Percentiles rank a stretch among this genome's conserved stretches.
Evolutionary conservation across 2,113 vertebrate genomes (phyloP).

Genomic region (Cyprinus carpio): DNA sequence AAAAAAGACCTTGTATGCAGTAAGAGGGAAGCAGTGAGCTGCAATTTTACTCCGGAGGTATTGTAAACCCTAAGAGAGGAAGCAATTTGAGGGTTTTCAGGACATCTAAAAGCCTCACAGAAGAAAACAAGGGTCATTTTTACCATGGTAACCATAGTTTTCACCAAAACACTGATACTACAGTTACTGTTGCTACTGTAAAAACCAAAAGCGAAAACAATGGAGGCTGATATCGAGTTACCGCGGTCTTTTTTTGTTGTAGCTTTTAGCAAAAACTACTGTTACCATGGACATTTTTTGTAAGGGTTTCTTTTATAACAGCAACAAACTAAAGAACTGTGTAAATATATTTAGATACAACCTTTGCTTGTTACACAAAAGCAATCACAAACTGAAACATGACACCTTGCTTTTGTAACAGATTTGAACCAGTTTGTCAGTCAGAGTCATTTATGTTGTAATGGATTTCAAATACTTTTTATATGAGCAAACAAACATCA

Average conservation of each 20-base stretch:
- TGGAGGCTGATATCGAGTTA: neutral
- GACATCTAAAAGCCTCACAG: neutral
- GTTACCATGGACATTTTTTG: neutral
- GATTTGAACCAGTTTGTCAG: neutral
- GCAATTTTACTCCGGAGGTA: slow-evolving; percentile 3
- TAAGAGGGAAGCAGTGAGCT: slow-evolving; percentile 33
- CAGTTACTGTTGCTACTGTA: neutral
- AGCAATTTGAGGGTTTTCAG: slow-evolving; percentile 25
- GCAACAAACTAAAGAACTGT: neutral
- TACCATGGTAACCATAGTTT: slow-evolving; percentile 1
- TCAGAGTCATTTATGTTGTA: neutral
- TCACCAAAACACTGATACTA: neutral
- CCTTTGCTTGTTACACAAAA: neutral
- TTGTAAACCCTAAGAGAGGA: slow-evolving; percentile 23
- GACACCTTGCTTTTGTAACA: neutral
- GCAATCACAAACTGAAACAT: neutral
- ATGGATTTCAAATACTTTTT: neutral
- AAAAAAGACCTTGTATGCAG: slow-evolving; percentile 34
- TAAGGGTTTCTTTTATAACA: neutral
- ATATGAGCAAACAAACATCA: neutral
- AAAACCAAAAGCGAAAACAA: slow-evolving; percentile 3
- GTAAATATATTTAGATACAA: neutral
- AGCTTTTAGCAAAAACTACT: slow-evolving; percentile 1
- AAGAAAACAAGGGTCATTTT: neutral
- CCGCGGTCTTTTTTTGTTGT: neutral